Conservation (phyloP, 2,888 invertebrate genomes). For the Pristionchus entomophagus region DNA sequence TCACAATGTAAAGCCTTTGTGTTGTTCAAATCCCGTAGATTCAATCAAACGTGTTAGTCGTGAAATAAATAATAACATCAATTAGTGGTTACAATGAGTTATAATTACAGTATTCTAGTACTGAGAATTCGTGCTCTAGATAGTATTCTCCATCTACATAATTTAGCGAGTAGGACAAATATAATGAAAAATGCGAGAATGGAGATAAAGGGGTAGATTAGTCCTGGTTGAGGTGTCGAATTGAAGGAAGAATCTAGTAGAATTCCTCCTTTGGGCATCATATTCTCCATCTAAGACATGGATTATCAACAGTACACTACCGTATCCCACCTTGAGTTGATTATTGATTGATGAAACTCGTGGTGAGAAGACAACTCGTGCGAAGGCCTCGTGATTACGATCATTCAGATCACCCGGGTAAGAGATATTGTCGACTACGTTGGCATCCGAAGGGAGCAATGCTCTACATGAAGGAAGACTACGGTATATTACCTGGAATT, state of each 20-base stretch:
- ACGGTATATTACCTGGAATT: conserved; percentile 32
- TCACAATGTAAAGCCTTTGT: conserved; percentile 34
- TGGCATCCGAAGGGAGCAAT: neutral
- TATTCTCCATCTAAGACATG: conserved; percentile 2
- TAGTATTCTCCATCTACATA: conserved; percentile 41
- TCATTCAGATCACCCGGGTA: conserved; percentile 42
- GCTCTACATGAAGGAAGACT: neutral
- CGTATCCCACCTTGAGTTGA: conserved; percentile 6
- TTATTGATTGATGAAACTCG: conserved; percentile 26
- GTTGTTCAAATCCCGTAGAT: conserved; percentile 12
- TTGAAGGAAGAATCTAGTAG: conserved; percentile 4
- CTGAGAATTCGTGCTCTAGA: neutral
- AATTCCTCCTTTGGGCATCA: conserved; percentile 3
- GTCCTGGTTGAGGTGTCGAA: conserved; percentile 39
- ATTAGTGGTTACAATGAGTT: neutral
- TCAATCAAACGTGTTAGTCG: conserved; percentile 2
- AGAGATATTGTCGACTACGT: conserved; percentile 6
- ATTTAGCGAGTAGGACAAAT: conserved; percentile 38
- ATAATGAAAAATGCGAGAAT: conserved; percentile 20
- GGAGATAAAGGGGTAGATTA: conserved; percentile 40
- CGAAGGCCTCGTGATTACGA: conserved; percentile 39
- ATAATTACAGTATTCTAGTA: conserved; percentile 41
- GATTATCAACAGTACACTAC: neutral
- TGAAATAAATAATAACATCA: neutral
- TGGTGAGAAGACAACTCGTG: conserved; percentile 41